Percentiles rank a stretch among this genome's conserved stretches.
phyloP scores from a whole-genome alignment of 2,797 vertebrate species.

The Alosa sapidissima region DNA sequence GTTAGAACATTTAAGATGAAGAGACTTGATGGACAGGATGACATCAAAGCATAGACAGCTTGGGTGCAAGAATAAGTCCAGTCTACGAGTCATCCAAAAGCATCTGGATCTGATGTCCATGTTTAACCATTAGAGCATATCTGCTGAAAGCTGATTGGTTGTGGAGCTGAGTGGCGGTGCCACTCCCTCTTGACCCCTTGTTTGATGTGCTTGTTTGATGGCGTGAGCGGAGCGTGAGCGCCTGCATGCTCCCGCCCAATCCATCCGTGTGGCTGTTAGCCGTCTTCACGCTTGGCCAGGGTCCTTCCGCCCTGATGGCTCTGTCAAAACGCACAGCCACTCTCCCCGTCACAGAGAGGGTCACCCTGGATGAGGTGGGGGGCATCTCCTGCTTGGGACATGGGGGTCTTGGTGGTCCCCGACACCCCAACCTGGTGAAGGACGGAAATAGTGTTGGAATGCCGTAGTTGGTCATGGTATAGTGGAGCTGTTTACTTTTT shows the following conservation, averaged over 20 bases:
- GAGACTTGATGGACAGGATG: background rate
- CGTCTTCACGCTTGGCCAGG: constrained; percentile 3
- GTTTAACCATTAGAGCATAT: background rate
- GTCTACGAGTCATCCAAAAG: background rate
- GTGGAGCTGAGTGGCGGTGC: background rate
- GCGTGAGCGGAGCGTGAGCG: background rate
- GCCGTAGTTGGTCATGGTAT: background rate
- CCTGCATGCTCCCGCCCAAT: background rate
- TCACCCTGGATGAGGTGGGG: background rate
- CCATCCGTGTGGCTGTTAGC: constrained; percentile 3
- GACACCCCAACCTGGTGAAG: background rate
- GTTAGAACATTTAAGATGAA: background rate
- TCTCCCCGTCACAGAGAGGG: background rate
- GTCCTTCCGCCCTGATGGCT: background rate
- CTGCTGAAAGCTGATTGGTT: background rate
- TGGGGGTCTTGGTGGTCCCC: background rate
- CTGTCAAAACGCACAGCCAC: background rate
- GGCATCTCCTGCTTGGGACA: background rate
- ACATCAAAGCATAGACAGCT: background rate
- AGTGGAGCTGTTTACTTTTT: background rate
- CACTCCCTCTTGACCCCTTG: background rate
- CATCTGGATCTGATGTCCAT: background rate
- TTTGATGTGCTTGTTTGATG: background rate
- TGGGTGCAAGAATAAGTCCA: background rate
- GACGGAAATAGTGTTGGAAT: background rate